phyloP scores from a whole-genome alignment of 1,140 invertebrate species.

The Antheraea pernyi region DNA sequence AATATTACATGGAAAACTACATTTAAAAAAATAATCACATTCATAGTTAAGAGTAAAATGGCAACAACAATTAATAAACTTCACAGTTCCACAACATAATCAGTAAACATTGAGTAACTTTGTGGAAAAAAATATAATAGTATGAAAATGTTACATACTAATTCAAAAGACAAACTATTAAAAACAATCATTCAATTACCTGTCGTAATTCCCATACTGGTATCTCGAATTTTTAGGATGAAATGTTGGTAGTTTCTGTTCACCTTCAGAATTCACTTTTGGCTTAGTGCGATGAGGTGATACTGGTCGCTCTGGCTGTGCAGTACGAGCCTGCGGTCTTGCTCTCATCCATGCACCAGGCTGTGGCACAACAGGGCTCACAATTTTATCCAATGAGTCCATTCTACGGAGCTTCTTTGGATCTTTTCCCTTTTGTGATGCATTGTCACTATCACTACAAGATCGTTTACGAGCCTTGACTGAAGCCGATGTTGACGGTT shows the following conservation, averaged over 20 bases:
- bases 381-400: constrained; percentile 92
- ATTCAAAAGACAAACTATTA: too few relatives aligned
- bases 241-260: constrained; percentile 84
- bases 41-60: too few relatives aligned
- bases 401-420: constrained; percentile 82
- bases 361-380: constrained; percentile 94
- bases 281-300: constrained; percentile 59
- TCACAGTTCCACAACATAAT: too few relatives aligned
- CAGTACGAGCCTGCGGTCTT: constrained; percentile 50
- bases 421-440: constrained; percentile 72
- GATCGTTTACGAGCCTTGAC: constrained; percentile 66
- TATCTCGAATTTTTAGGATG: constrained; percentile 88
- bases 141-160: too few relatives aligned
- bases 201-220: constrained; percentile 97
- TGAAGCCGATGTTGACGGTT: constrained; percentile 61
- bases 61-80: too few relatives aligned
- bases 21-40: too few relatives aligned
- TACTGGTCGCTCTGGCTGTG: constrained; percentile 49
- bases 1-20: too few relatives aligned
- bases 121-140: too few relatives aligned
- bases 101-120: too few relatives aligned
- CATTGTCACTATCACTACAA: constrained; percentile 74
- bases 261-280: constrained; percentile 52
- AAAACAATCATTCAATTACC: constrained; percentile 67
- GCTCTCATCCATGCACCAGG: constrained; percentile 88